These are phyloP conservation scores for Ochotona princeps DNA, from an alignment of 2,113 vertebrate species.

Conservation along the genomic window DNA sequence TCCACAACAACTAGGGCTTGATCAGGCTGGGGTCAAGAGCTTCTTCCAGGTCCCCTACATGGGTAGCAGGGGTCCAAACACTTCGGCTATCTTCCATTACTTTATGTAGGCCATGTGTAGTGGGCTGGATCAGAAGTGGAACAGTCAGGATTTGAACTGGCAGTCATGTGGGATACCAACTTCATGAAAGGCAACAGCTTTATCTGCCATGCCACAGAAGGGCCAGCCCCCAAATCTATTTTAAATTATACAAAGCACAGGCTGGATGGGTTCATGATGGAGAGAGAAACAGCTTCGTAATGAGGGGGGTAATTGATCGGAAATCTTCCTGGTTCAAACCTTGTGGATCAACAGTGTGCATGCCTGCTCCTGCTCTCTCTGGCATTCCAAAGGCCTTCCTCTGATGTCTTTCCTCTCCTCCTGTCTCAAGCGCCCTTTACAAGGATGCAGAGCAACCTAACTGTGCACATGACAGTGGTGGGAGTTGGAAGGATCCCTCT, in stretches of 20 bases:
- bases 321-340: slow-evolving; percentile 12
- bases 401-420: background rate
- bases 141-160: no score
- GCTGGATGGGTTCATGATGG: fast-evolving
- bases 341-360: background rate
- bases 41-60: no score
- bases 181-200: no score
- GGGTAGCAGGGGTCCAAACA: no score
- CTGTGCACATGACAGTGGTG: background rate
- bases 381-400: background rate
- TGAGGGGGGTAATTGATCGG: background rate
- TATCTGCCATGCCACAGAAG: no score
- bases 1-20: no score
- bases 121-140: no score
- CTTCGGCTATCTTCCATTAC: no score
- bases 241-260: background rate
- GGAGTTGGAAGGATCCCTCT: background rate
- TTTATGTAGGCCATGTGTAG: no score
- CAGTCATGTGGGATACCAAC: no score
- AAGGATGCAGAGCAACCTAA: background rate
- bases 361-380: background rate
- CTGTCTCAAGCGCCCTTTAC: background rate
- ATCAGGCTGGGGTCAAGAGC: no score
- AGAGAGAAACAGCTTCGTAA: background rate
- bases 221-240: background rate